Conservation (phyloP, 2,113 vertebrate species). For the Colaptes auratus region DNA sequence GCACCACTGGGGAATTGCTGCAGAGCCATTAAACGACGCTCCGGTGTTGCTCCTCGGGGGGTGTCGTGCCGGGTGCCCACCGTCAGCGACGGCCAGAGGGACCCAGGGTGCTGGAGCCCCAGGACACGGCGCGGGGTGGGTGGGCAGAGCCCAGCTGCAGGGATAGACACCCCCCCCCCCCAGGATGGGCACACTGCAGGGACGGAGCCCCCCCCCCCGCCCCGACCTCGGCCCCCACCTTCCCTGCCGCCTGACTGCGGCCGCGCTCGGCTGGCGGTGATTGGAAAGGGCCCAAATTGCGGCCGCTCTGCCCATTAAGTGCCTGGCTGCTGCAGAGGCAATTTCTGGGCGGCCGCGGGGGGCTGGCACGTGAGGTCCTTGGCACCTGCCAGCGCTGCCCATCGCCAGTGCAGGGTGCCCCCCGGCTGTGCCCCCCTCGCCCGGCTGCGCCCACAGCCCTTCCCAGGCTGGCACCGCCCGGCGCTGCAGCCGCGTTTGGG, state of each 20-base stretch:
- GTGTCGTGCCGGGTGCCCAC: not conserved
- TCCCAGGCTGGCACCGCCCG: not conserved
- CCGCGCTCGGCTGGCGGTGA: not conserved
- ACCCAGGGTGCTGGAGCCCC: not conserved
- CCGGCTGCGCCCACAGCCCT: not conserved
- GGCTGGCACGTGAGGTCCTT: not conserved
- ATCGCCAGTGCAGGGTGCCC: not conserved
- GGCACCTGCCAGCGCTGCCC: not conserved
- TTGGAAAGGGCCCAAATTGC: slow-evolving; percentile 60
- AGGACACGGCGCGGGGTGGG: rapidly evolving
- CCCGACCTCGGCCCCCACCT: not conserved
- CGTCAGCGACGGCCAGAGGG: rapidly evolving
- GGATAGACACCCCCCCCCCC: not conserved
- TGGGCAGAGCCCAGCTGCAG: rapidly evolving
- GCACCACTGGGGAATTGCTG: rapidly evolving
- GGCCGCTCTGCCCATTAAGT: slow-evolving; percentile 60
- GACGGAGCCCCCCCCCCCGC: not conserved
- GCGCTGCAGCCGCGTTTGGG: rapidly evolving
- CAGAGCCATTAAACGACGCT: not conserved
- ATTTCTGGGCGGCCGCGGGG: not conserved
- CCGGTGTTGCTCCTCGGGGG: rapidly evolving
- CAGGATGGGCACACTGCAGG: not conserved
- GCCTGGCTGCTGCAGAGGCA: slow-evolving; percentile 37
- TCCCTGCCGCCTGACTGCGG: not conserved
- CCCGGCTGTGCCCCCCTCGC: too few species aligned